Percentiles rank a stretch among this genome's conserved stretches.
Conservation (phyloP, 1,140 invertebrate genomes). For the Pseudomyrmex flavicornis region DNA sequence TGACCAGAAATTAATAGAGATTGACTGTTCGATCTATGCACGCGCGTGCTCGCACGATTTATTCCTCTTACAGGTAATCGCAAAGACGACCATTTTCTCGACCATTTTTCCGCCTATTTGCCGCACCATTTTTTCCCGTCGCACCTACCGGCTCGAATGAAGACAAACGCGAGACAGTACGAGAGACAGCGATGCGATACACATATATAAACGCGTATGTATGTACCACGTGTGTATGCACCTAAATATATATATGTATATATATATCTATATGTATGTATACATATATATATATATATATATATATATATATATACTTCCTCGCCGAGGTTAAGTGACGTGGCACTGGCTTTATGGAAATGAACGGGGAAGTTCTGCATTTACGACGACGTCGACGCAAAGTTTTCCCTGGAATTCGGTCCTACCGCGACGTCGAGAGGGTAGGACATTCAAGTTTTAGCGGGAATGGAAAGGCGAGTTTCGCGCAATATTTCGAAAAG, state of each 20-base stretch:
- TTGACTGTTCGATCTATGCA: constrained; percentile 1
- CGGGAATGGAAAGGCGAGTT: neutral
- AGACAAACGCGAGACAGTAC: constrained; percentile 62
- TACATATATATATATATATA: constrained; percentile 20
- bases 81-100: constrained; percentile 64
- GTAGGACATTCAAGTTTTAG: constrained; percentile 62
- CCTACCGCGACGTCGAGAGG: constrained; percentile 44
- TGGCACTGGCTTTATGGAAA: constrained; percentile 65
- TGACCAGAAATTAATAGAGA: constrained; percentile 37
- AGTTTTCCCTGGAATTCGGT: constrained; percentile 67
- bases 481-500: constrained; percentile 55
- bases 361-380: constrained; percentile 66
- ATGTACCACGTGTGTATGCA: constrained; percentile 35
- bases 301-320: neutral
- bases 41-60: constrained; percentile 44
- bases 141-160: constrained; percentile 49
- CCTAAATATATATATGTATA: constrained; percentile 49
- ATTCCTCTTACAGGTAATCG: constrained; percentile 65
- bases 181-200: constrained; percentile 49
- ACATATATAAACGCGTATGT: constrained; percentile 35
- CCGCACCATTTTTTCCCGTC: constrained; percentile 53
- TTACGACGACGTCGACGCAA: constrained; percentile 57
- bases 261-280: constrained; percentile 33
- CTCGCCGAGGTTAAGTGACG: constrained; percentile 64
- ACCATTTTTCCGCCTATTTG: constrained; percentile 54